Evolutionary conservation across 2,113 vertebrate genomes (phyloP), one percentile per base, ranked within the genome.

Genomic region (Elephantulus edwardii): DNA sequence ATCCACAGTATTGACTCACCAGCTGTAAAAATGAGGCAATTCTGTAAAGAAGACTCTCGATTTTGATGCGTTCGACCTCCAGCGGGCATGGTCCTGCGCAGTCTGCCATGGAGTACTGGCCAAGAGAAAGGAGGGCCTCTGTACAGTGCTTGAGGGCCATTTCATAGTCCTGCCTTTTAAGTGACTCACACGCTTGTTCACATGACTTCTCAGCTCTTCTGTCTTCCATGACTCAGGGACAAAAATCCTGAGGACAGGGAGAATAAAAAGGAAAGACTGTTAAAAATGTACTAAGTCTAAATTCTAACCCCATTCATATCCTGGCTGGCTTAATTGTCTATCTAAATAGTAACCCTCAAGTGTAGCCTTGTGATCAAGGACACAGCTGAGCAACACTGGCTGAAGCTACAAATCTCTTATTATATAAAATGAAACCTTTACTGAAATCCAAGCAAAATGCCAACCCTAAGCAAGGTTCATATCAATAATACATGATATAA

Each of bases 221-320:
- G 99, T 99, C 99, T 98, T 99, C 99, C 99, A 99, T 99, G 99
- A 99, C 99, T 99, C 97, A 98, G 98, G 98, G 98, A 99, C 98
- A 99, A 98, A 98, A 99, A 98, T 97, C 98, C 99, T 99, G 95
- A 92, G 94, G 66, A 95, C 72, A 90, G 93, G 35, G 79, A 95
- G 40, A 88, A 91, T 92, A 42, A 85, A 93, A 24, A 26, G 56
- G 58, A 92, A 96, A 62, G 33, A 19, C 54, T 72, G 91, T 54
- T n/a, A 40, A 86, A 93, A 77, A 77, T 6, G 35, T 85, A 77
- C 12, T 56, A 75, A 86, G 20, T 81, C 48, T 62, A 35, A 66
- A 86, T 42, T 85, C 38, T n/a, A 81, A 24, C 44, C 44, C 46
- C 54, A 71, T 30, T 88, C 70, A 78, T 52, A 58, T 44, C 33